phyloP scores from a whole-genome alignment of 2,797 vertebrate species.

The Agapornis canus region DNA sequence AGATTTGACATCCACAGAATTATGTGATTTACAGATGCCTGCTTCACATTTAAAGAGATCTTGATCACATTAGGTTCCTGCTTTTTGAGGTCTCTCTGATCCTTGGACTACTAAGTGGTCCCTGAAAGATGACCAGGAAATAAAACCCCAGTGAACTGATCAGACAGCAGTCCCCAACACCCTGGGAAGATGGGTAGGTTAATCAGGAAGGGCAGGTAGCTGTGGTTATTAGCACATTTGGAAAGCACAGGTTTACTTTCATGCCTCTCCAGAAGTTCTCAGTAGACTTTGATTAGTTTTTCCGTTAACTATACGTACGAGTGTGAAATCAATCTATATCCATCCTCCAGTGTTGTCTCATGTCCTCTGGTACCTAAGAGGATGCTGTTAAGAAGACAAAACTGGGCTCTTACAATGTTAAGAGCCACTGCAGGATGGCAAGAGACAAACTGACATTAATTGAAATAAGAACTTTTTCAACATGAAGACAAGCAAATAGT shows the following conservation, averaged over 20 bases:
- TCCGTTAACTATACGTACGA: rapidly evolving
- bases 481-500: background rate
- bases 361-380: background rate
- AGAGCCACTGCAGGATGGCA: background rate
- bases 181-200: background rate
- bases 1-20: background rate
- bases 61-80: background rate
- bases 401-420: background rate
- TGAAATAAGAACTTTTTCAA: background rate
- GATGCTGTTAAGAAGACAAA: background rate
- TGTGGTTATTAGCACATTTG: background rate
- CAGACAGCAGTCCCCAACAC: background rate
- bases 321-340: background rate
- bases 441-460: background rate
- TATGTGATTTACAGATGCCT: background rate
- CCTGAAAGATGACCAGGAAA: background rate
- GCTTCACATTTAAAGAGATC: background rate
- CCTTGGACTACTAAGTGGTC: background rate
- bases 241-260: background rate
- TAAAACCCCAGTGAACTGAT: background rate
- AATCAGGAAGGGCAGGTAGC: background rate
- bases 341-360: background rate
- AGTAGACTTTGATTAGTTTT: background rate
- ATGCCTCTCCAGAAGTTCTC: background rate
- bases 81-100: background rate